A percentile compares a stretch with the other conserved stretches of the same genome.
These are phyloP conservation scores for Oscheius sp. DNA, from an alignment of 2,888 invertebrate species.

Conservation along the genomic window DNA sequence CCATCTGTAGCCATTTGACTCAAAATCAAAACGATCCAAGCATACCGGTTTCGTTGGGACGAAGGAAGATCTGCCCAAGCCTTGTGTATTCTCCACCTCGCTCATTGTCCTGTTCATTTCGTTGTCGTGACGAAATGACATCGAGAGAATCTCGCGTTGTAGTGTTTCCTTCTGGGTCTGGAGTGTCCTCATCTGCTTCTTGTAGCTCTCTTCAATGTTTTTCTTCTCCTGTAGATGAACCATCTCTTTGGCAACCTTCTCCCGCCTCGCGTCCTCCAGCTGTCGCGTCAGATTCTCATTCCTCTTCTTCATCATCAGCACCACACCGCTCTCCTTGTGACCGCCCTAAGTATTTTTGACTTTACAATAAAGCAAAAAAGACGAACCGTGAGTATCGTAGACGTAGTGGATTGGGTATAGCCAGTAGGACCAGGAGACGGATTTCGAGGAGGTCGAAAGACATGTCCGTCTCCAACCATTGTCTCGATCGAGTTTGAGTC, in stretches of 20 bases:
- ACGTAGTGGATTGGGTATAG: background rate
- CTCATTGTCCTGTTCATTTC: slow-evolving; percentile 12
- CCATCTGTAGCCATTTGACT: background rate
- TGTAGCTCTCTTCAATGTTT: background rate
- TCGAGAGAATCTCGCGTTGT: slow-evolving; percentile 12
- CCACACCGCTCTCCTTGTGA: slow-evolving; percentile 42
- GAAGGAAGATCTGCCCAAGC: background rate
- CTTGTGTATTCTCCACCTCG: background rate
- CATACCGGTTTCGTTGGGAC: slow-evolving; percentile 24
- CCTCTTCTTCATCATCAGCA: slow-evolving; percentile 42
- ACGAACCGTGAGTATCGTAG: background rate
- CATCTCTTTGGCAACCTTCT: slow-evolving; percentile 20
- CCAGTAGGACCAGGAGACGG: too few relatives aligned
- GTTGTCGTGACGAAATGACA: slow-evolving; percentile 19
- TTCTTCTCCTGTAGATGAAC: slow-evolving; percentile 24
- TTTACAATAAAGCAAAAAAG: background rate
- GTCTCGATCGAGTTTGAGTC: too few relatives aligned
- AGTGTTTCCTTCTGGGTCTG: background rate
- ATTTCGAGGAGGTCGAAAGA: too few relatives aligned
- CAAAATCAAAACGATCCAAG: background rate
- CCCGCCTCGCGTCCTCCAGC: slow-evolving; percentile 18
- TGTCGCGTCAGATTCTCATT: slow-evolving; percentile 42
- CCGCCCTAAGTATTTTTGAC: background rate
- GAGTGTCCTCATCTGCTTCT: background rate
- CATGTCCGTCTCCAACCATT: too few relatives aligned